phyloP scores from a whole-genome alignment of 2,113 vertebrate species.

The Mirounga angustirostris region DNA sequence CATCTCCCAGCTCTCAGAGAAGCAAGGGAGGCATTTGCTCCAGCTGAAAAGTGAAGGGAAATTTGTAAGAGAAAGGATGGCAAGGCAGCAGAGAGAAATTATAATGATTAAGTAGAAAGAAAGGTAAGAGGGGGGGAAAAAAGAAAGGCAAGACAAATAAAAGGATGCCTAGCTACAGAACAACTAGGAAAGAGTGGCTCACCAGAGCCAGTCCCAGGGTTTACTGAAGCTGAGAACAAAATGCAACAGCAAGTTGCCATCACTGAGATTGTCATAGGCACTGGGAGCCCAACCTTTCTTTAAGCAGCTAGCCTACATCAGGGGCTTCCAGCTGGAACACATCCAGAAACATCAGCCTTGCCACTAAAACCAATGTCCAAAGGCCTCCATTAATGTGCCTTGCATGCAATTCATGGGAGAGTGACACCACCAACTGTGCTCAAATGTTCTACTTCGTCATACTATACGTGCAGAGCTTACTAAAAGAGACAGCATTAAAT shows the following conservation, averaged over 20 bases:
- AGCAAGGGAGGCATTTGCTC: neutral
- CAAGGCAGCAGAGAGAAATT: neutral
- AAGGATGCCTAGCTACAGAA: neutral
- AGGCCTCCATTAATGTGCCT: neutral
- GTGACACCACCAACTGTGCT: neutral
- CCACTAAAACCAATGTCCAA: neutral
- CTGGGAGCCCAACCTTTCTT: neutral
- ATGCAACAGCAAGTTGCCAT: neutral
- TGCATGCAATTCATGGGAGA: neutral
- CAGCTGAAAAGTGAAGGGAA: neutral
- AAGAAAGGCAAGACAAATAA: neutral
- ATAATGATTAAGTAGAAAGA: constrained; percentile 14
- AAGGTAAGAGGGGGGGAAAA: neutral
- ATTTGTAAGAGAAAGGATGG: neutral
- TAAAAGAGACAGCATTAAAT: neutral
- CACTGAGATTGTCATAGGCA: neutral
- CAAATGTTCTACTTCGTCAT: neutral
- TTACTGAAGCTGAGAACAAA: neutral
- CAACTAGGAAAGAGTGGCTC: neutral
- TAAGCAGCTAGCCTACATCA: neutral
- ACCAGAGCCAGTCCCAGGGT: neutral
- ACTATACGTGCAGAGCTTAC: neutral
- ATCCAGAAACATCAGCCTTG: neutral
- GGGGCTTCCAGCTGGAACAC: neutral
- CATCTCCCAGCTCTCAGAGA: neutral